These are phyloP conservation scores for Paedocypris sp. DNA, from an alignment of 2,113 vertebrate species.

Conservation along the genomic window DNA sequence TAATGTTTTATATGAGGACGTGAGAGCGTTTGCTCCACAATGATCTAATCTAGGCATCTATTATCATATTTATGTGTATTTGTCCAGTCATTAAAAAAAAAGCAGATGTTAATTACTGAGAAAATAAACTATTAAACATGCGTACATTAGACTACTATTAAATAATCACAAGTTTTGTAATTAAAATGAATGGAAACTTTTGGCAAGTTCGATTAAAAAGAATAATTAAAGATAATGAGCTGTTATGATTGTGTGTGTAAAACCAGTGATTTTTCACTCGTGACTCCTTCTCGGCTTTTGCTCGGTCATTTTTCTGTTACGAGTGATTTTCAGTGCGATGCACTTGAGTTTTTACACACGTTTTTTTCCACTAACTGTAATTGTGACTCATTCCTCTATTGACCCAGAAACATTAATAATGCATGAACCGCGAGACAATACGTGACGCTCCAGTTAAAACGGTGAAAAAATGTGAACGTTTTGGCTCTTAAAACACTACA, in stretches of 20 bases:
- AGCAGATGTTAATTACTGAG: too few relatives aligned
- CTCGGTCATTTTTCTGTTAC: neutral
- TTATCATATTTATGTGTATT: neutral
- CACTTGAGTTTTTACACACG: neutral
- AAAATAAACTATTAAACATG: too few relatives aligned
- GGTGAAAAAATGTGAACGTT: too few relatives aligned
- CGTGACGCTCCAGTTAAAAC: neutral
- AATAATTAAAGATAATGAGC: neutral
- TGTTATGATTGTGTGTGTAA: neutral
- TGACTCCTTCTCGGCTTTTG: neutral
- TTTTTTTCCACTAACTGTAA: neutral
- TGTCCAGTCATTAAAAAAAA: too few relatives aligned
- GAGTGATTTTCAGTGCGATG: neutral
- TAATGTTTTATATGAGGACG: neutral
- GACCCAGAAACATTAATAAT: slow-evolving; percentile 19
- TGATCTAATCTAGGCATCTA: neutral
- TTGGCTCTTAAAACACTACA: too few relatives aligned
- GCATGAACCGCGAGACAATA: slow-evolving; percentile 16
- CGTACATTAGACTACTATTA: too few relatives aligned
- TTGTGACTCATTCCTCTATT: neutral
- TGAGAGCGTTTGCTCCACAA: neutral
- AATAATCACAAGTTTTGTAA: too few relatives aligned
- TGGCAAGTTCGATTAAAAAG: too few relatives aligned
- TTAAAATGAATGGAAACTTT: too few relatives aligned
- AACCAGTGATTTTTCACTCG: neutral